Evolutionary conservation across 1,140 invertebrate genomes (phyloP).

Genomic region (Papilio dardanus): DNA sequence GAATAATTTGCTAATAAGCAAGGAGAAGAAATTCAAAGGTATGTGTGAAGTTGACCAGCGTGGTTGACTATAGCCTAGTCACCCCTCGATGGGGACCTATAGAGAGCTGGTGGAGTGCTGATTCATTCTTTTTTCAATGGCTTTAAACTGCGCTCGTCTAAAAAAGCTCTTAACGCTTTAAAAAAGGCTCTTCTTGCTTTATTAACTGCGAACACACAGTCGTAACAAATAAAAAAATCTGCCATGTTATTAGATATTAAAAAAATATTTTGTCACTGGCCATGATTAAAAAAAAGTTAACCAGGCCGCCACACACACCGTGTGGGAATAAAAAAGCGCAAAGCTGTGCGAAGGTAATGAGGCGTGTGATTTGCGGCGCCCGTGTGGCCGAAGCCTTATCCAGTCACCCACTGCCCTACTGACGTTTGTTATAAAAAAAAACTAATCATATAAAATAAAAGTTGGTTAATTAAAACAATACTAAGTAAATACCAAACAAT

Average conservation of each 20-base stretch:
- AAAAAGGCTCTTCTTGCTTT: too few species aligned
- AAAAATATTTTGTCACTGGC: constrained; percentile 29
- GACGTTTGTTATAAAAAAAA: constrained; percentile 42
- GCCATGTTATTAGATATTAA: constrained; percentile 14
- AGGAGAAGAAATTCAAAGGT: too few species aligned
- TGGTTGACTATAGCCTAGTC: too few species aligned
- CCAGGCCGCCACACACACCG: constrained; percentile 33
- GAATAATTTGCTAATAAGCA: too few species aligned
- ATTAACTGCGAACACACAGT: background rate
- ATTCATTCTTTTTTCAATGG: too few species aligned
- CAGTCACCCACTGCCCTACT: constrained; percentile 64
- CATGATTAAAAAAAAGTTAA: constrained; percentile 32
- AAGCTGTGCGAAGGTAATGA: constrained; percentile 47
- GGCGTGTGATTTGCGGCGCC: constrained; percentile 48
- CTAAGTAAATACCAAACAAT: too few species aligned
- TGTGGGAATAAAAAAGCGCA: constrained; percentile 15
- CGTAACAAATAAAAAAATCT: background rate
- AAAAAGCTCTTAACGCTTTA: too few species aligned
- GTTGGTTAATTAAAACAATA: background rate
- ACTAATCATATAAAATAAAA: background rate
- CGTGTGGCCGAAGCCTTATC: constrained; percentile 60
- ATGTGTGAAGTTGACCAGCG: too few species aligned
- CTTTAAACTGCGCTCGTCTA: too few species aligned
- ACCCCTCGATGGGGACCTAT: too few species aligned
- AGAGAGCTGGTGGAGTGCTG: too few species aligned